Evolutionary conservation across 2,888 invertebrate species (phyloP).

Genomic region (Microctonus aethiopoides): DNA sequence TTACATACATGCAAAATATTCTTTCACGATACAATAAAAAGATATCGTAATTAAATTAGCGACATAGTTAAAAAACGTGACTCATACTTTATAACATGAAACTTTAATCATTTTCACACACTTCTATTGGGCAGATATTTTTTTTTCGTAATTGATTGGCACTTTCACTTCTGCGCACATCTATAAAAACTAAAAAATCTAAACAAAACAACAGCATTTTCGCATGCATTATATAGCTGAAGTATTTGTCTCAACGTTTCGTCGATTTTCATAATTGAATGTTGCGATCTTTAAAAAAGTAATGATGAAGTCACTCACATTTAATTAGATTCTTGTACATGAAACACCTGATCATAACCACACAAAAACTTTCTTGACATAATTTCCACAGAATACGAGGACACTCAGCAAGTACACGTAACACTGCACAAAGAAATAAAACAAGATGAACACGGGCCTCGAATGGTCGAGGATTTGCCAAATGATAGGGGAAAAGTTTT

Average conservation of each 20-base stretch:
- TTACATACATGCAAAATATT: neutral
- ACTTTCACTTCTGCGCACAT: constrained; percentile 8
- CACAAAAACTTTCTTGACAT: constrained; percentile 52
- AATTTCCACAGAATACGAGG: constrained; percentile 68
- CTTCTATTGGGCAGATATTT: constrained; percentile 1
- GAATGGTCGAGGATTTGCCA: constrained; percentile 55
- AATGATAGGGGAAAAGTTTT: constrained; percentile 62
- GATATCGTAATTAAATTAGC: neutral
- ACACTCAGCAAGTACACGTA: constrained; percentile 66
- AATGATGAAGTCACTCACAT: neutral
- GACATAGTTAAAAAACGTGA: too few species aligned
- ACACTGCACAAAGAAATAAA: constrained; percentile 64
- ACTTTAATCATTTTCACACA: neutral
- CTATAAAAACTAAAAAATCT: neutral
- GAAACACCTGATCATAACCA: constrained; percentile 33
- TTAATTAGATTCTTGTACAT: neutral
- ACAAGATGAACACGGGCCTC: constrained; percentile 54
- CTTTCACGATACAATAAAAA: neutral
- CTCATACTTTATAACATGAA: too few species aligned
- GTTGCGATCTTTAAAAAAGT: neutral
- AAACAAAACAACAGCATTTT: constrained; percentile 43
- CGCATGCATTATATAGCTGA: constrained; percentile 50
- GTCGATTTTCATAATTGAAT: neutral
- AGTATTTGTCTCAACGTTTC: constrained; percentile 25
- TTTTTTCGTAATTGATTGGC: constrained; percentile 14